Percentiles rank a stretch among this genome's conserved stretches.
Conservation (phyloP, 2,797 vertebrate species). For the Microctenopoma lineatum region DNA sequence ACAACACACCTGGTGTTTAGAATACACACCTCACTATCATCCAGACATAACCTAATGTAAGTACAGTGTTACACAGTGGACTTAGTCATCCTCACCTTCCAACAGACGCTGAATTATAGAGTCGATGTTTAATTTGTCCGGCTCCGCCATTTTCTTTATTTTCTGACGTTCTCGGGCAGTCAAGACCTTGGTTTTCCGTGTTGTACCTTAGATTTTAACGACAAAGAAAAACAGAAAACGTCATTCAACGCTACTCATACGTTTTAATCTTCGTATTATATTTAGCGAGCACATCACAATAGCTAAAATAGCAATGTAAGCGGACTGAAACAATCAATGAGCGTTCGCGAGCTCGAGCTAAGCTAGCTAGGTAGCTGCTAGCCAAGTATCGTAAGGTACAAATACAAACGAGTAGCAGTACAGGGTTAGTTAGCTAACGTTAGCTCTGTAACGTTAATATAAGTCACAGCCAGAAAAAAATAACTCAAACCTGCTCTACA, state of each 20-base stretch:
- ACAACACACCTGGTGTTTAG: slow-evolving; percentile 4
- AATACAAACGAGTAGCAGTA: slow-evolving; percentile 29
- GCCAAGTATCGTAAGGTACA: slow-evolving; percentile 40
- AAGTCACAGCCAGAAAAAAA: slow-evolving; percentile 6
- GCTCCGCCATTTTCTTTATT: slow-evolving; percentile 88
- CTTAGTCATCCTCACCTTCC: slow-evolving; percentile 81
- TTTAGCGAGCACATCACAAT: neutral
- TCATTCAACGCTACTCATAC: neutral
- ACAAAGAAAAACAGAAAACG: slow-evolving; percentile 20
- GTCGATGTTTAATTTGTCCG: slow-evolving; percentile 91
- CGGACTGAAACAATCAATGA: slow-evolving; percentile 56
- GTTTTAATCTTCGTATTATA: neutral
- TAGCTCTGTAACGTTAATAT: slow-evolving; percentile 17
- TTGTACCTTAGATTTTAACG: slow-evolving; percentile 51
- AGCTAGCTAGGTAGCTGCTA: slow-evolving; percentile 63
- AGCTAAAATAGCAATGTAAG: neutral
- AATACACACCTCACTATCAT: slow-evolving; percentile 7
- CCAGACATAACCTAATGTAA: neutral
- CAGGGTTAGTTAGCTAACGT: slow-evolving; percentile 47
- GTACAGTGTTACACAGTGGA: accelerated
- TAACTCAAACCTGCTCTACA: slow-evolving; percentile 47
- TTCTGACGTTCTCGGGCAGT: slow-evolving; percentile 78
- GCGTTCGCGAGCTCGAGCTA: slow-evolving; percentile 53
- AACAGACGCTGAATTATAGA: slow-evolving; percentile 89
- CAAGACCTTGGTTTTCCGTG: slow-evolving; percentile 70